phyloP scores from a whole-genome alignment of 1,140 invertebrate species.

The Vanessa atalanta region DNA sequence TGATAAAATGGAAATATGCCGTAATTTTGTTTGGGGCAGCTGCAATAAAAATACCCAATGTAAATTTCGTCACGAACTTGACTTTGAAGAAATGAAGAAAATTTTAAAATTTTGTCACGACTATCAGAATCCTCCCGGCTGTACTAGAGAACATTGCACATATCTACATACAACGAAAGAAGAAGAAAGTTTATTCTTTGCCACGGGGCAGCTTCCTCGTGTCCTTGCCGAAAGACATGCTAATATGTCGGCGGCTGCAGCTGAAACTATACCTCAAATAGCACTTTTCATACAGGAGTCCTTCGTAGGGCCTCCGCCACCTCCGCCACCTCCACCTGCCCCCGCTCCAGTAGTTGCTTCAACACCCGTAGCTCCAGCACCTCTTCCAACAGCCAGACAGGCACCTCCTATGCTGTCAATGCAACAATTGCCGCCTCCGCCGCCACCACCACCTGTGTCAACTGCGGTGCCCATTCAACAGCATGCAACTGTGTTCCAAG shows the following conservation, averaged over 20 bases:
- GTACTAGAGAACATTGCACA: conserved; percentile 54
- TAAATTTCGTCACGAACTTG: conserved; percentile 56
- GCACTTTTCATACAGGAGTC: conserved; percentile 48
- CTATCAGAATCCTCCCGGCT: conserved; percentile 59
- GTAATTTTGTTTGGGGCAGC: conserved; percentile 59
- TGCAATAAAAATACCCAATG: conserved; percentile 58
- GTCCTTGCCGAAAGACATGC: conserved; percentile 54
- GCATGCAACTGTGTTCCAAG: conserved; percentile 23
- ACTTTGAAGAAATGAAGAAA: conserved; percentile 60
- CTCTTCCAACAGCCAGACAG: not conserved
- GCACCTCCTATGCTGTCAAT: conserved; percentile 6
- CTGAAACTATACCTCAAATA: conserved; percentile 49
- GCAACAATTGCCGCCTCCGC: conserved; percentile 25
- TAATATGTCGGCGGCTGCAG: conserved; percentile 42
- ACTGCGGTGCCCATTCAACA: conserved; percentile 3
- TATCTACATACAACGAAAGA: conserved; percentile 61
- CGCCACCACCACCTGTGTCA: conserved; percentile 21
- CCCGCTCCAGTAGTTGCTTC: conserved; percentile 1
- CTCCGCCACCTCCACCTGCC: conserved; percentile 26
- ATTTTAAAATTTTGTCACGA: conserved; percentile 66
- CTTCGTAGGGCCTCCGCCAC: conserved; percentile 30
- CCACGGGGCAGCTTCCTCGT: conserved; percentile 51
- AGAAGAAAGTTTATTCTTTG: conserved; percentile 56
- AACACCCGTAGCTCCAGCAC: not conserved
- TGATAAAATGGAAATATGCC: conserved; percentile 49